Evolutionary conservation across 64 coral and sea anemone genomes (phyloP).

Genomic region (Montipora capricornis): DNA sequence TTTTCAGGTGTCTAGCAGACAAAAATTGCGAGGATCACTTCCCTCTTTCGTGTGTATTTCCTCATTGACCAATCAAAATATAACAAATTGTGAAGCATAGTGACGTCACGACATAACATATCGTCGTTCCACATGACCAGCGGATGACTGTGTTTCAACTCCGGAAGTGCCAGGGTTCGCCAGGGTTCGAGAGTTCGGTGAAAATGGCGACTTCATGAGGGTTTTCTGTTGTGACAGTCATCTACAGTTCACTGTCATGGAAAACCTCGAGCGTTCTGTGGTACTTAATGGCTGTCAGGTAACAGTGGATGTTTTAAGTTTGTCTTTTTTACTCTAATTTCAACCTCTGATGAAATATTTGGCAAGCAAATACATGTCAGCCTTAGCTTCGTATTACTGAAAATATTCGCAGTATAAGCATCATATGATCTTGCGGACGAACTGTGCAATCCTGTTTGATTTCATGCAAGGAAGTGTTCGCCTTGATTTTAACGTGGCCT

Average conservation of each 20-base stretch:
- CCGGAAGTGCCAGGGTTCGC: background rate
- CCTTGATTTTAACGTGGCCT: too few relatives aligned
- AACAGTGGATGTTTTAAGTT: background rate
- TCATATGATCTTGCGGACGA: too few relatives aligned
- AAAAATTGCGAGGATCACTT: too few relatives aligned
- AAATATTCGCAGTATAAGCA: too few relatives aligned
- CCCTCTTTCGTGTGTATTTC: too few relatives aligned
- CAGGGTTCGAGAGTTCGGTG: background rate
- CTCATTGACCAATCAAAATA: too few relatives aligned
- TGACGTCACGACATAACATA: background rate
- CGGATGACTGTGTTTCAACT: background rate
- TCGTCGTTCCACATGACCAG: background rate
- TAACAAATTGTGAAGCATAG: background rate
- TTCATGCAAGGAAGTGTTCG: too few relatives aligned
- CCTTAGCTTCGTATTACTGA: too few relatives aligned
- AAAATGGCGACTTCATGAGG: background rate
- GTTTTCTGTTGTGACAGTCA: background rate
- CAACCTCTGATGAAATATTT: background rate
- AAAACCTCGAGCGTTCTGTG: background rate
- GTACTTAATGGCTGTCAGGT: slow-evolving; percentile 41
- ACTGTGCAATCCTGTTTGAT: too few relatives aligned
- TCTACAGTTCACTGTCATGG: background rate
- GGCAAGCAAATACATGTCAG: too few relatives aligned
- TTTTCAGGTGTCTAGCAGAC: too few relatives aligned
- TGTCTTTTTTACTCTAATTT: background rate